Evolutionary conservation across 2,797 vertebrate species (phyloP).

Genomic region (Cheirogaleus major): DNA sequence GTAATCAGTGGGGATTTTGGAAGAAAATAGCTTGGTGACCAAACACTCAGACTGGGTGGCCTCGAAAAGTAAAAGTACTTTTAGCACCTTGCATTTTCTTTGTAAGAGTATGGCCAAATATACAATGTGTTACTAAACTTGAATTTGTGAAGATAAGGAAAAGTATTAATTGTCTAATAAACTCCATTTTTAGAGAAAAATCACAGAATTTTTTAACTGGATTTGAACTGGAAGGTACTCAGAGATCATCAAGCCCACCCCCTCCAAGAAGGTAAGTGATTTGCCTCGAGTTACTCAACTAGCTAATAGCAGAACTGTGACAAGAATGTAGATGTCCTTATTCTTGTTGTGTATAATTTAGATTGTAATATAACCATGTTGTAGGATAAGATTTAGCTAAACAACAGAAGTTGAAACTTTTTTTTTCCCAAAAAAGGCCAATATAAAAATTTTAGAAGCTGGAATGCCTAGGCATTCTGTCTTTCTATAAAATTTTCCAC

Average conservation of each 20-base stretch:
- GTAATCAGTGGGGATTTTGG: accelerated
- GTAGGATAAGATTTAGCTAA: not conserved
- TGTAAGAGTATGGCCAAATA: not conserved
- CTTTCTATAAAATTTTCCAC: not conserved
- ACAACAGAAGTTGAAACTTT: not conserved
- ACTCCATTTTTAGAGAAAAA: not conserved
- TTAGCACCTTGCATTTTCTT: not conserved
- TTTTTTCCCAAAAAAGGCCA: not conserved
- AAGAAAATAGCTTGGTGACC: not conserved
- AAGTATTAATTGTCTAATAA: not conserved
- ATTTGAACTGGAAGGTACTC: not conserved
- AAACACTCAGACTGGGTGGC: not conserved
- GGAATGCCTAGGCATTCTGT: not conserved
- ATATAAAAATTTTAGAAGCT: not conserved
- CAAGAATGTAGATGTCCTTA: not conserved
- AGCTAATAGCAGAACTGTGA: not conserved
- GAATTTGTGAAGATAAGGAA: not conserved
- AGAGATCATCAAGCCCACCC: not conserved
- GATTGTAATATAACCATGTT: too few species aligned
- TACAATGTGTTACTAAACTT: not conserved
- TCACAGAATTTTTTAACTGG: not conserved
- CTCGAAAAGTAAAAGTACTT: not conserved
- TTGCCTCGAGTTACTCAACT: not conserved
- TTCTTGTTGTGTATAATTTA: accelerated
- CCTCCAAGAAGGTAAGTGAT: not conserved